Conservation (phyloP, 2,888 invertebrate genomes). For the Cryptus viduatorius region DNA sequence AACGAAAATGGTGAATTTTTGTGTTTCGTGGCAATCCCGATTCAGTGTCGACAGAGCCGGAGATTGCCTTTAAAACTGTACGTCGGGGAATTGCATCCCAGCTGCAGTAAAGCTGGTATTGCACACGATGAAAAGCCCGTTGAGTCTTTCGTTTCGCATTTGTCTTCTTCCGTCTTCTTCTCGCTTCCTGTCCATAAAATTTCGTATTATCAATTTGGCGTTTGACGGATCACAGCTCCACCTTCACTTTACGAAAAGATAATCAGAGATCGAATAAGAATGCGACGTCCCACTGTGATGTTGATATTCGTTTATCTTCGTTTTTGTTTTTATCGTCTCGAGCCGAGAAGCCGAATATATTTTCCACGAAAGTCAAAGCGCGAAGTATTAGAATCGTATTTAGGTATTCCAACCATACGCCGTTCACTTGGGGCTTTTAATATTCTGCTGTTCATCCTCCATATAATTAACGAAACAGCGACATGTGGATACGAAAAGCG, state of each 20-base stretch:
- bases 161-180: slow-evolving; percentile 3
- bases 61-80: slow-evolving; percentile 44
- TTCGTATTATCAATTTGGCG: background rate
- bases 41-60: slow-evolving; percentile 2
- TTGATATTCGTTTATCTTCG: background rate
- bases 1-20: background rate
- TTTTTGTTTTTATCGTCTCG: background rate
- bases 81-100: slow-evolving; percentile 24
- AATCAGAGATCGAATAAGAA: background rate
- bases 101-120: slow-evolving; percentile 46
- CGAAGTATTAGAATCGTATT: too few relatives aligned
- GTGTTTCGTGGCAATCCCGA: slow-evolving; percentile 2
- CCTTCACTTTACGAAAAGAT: background rate
- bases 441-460: background rate
- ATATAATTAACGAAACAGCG: background rate
- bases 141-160: background rate
- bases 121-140: slow-evolving; percentile 35
- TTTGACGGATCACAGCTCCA: background rate
- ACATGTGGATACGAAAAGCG: background rate
- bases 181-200: background rate
- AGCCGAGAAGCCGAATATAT: background rate
- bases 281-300: background rate
- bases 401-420: too few relatives aligned
- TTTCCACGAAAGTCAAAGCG: background rate
- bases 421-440: too few relatives aligned